These are phyloP conservation scores for Anthrax anthrax DNA, from an alignment of 2,888 invertebrate genomes.

Conservation along the genomic window DNA sequence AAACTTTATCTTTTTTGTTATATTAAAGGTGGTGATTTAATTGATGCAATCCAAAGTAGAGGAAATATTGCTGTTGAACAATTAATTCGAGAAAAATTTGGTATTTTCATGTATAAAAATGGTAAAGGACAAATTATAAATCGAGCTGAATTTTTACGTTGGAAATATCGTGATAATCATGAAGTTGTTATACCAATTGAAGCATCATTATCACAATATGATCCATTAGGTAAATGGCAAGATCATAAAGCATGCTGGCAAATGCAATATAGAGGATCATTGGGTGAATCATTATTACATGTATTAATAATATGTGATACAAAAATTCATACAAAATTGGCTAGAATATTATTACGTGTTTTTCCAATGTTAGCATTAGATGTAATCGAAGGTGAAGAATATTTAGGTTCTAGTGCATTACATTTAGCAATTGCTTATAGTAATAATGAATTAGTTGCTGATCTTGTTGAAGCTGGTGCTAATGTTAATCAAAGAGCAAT, in stretches of 20 bases:
- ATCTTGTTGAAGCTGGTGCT: constrained; percentile 83
- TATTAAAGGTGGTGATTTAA: constrained; percentile 63
- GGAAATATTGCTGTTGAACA: constrained; percentile 74
- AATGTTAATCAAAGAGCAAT: constrained; percentile 85
- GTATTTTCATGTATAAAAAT: constrained; percentile 73
- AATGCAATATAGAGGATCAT: constrained; percentile 86
- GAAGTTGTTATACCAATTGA: constrained; percentile 77
- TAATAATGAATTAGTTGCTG: constrained; percentile 88
- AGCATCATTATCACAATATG: constrained; percentile 68
- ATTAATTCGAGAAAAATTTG: constrained; percentile 71
- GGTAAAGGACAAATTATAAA: constrained; percentile 76
- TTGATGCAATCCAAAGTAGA: constrained; percentile 74
- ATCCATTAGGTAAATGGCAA: constrained; percentile 74
- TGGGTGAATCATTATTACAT: constrained; percentile 90
- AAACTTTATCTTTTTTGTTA: not conserved
- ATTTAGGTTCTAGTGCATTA: constrained; percentile 84
- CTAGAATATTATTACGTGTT: constrained; percentile 75
- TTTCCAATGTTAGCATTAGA: constrained; percentile 85
- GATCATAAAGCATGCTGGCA: constrained; percentile 96
- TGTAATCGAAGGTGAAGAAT: constrained; percentile 95
- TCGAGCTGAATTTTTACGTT: constrained; percentile 72
- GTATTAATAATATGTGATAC: constrained; percentile 91
- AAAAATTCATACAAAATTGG: constrained; percentile 54
- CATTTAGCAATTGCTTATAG: constrained; percentile 94
- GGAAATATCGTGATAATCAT: constrained; percentile 78